A percentile compares a stretch with the other conserved stretches of the same genome.
These are phyloP conservation scores for Enteromius trimaculatus DNA, from an alignment of 2,797 vertebrate genomes.

Conservation along the genomic window DNA sequence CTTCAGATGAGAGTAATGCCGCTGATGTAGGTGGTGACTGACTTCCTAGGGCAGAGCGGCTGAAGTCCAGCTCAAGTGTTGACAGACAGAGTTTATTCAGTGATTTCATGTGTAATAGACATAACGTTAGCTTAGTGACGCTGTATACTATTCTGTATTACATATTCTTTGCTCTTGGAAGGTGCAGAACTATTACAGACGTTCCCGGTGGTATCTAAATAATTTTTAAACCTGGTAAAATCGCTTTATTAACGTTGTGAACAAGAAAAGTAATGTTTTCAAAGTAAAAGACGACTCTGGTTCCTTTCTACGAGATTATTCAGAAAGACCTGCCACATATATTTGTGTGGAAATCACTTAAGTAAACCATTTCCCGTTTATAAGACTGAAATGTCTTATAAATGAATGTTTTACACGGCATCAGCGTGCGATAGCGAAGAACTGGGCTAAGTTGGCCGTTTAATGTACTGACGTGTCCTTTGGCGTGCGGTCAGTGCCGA, in stretches of 20 bases:
- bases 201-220: background rate
- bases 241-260: too few relatives aligned
- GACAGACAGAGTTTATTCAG: background rate
- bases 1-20: background rate
- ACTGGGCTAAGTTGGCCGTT: background rate
- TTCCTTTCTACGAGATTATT: background rate
- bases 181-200: background rate
- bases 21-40: background rate
- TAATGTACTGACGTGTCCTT: conserved; percentile 40
- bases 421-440: background rate
- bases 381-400: background rate
- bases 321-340: background rate
- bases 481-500: background rate
- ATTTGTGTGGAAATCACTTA: background rate
- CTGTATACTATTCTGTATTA: too few relatives aligned
- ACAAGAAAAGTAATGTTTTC: background rate
- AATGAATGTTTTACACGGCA: background rate
- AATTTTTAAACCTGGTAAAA: background rate
- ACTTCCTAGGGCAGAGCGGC: background rate
- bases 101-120: background rate
- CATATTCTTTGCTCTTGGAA: background rate
- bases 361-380: background rate
- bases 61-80: conserved; percentile 17
- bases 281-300: background rate
- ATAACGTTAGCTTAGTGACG: too few relatives aligned